A percentile compares a stretch with the other conserved stretches of the same genome.
Conservation (phyloP, 2,113 vertebrate genomes). For the Cygnus atratus region DNA sequence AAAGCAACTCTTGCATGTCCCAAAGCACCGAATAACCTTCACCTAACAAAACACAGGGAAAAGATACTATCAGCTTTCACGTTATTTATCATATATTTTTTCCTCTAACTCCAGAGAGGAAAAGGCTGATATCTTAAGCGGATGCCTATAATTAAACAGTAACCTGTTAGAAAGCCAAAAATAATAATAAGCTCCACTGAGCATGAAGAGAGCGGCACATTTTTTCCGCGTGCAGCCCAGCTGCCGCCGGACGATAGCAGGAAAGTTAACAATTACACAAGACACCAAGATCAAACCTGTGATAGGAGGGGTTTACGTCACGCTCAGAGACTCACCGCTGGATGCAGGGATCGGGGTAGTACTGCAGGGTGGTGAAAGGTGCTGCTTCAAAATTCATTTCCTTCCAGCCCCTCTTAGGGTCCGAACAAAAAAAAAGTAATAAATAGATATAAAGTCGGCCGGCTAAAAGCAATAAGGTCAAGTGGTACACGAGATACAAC, state of each 20-base stretch:
- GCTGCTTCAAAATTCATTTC: conserved; percentile 89
- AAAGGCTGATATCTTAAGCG: conserved; percentile 52
- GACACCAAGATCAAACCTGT: conserved; percentile 20
- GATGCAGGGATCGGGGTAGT: conserved; percentile 90
- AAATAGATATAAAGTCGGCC: conserved; percentile 75
- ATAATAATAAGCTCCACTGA: conserved; percentile 58
- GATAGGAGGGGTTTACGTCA: conserved; percentile 52
- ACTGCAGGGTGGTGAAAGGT: conserved; percentile 87
- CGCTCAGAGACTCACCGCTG: conserved; percentile 87
- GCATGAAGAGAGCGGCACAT: conserved; percentile 58
- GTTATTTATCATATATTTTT: conserved; percentile 13
- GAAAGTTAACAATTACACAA: conserved; percentile 62
- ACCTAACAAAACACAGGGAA: not conserved
- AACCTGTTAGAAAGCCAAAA: conserved; percentile 67
- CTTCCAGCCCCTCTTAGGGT: conserved; percentile 71
- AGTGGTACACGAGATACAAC: conserved; percentile 87
- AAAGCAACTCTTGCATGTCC: not conserved
- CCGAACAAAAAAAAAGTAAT: conserved; percentile 71
- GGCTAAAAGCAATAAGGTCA: conserved; percentile 88
- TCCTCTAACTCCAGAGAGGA: conserved; percentile 34
- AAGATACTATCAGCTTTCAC: conserved; percentile 1
- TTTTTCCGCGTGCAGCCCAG: conserved; percentile 59
- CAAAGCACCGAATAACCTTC: conserved; percentile 10
- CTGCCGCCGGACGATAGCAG: conserved; percentile 33
- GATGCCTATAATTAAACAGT: conserved; percentile 67